Base-by-base conservation (phyloP, 2,797 vertebrate genomes). In the Eutrigla gurnardus region DNA sequence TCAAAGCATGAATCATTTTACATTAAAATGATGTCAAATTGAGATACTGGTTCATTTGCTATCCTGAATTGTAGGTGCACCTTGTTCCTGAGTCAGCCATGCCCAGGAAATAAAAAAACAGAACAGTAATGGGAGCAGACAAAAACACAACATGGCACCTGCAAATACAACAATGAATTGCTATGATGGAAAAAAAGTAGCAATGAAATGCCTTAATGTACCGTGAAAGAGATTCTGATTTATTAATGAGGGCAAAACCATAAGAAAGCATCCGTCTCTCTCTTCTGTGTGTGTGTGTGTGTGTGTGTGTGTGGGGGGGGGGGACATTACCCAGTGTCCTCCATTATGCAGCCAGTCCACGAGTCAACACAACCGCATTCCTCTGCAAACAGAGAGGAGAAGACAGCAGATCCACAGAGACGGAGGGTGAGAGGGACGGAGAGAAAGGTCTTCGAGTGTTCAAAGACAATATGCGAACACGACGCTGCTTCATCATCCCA, bases 281-380 rank as follows among this genome's bases (percentile, higher is more conserved):
- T 0, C 10, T 14, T 18, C 7, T 60, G 1, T 52, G 33, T 73
- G 36, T 63, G 75, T 76, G 43, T 57, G 43, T 65, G 47, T 65
- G 58, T 64, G 33, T 53, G 45, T 37, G 60, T 70, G 55, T 72
- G 3, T 62, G 47, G 25, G 36, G 61, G 35, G 75, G 55, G 49
- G 67, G 47, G 47, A 78, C 35, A 84, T 92, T 96, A 99, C 98
- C 98, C 98, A 0, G 96, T 98, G 90, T 99, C 98, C 84, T 99
- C 98, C 98, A 99, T 99, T 87, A 99, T 97, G 94, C 98, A 99
- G 87, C 98, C 98, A 42, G 91, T 93, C 97, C 96, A 98, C 45
- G 94, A 95, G 76, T 96, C 97, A 80, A 91, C 87, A 91, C 98
- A 99, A 81, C 97, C 96, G 84, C 98, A 99, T 90, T 98, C 98